Percentiles rank a stretch among this genome's conserved stretches.
These are phyloP conservation scores for Ptychobarbus kaznakovi DNA, from an alignment of 2,797 vertebrate genomes.

Conservation along the genomic window DNA sequence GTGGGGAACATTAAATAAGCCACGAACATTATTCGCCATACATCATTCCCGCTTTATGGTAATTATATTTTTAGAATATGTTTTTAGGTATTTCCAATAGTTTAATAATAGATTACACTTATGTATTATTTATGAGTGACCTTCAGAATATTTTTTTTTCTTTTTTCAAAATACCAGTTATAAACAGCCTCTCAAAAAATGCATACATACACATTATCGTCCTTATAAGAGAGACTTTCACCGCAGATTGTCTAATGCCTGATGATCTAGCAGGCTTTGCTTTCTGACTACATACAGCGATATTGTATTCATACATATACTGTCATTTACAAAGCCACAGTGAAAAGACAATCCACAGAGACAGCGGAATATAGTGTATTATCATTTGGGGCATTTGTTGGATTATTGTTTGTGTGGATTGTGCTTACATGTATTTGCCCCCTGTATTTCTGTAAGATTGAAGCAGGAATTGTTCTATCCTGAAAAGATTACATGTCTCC, in stretches of 20 bases:
- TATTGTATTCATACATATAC: constrained; percentile 23
- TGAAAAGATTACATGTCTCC: constrained; percentile 57
- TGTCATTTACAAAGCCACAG: constrained; percentile 9
- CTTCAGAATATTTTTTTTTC: constrained; percentile 35
- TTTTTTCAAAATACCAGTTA: constrained; percentile 43
- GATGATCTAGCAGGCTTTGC: constrained; percentile 33
- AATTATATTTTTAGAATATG: constrained; percentile 41
- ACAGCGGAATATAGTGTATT: constrained; percentile 32
- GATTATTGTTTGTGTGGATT: constrained; percentile 23
- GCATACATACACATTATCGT: constrained; percentile 25
- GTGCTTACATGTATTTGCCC: constrained; percentile 44
- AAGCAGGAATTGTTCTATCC: constrained; percentile 45
- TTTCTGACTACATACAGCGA: neutral
- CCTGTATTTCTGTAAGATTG: constrained; percentile 34
- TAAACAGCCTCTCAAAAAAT: constrained; percentile 29
- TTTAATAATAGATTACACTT: constrained; percentile 47
- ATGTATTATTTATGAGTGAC: constrained; percentile 54
- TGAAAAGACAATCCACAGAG: constrained; percentile 27
- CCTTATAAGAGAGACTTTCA: constrained; percentile 10
- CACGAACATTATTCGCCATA: neutral
- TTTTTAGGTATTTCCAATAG: constrained; percentile 36
- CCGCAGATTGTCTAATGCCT: constrained; percentile 25
- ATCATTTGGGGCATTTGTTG: constrained; percentile 23
- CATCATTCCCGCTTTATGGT: constrained; percentile 4
- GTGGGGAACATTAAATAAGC: constrained; percentile 19